Base-by-base conservation (phyloP, 2,797 vertebrate genomes). In the Acanthurus lineatus region DNA sequence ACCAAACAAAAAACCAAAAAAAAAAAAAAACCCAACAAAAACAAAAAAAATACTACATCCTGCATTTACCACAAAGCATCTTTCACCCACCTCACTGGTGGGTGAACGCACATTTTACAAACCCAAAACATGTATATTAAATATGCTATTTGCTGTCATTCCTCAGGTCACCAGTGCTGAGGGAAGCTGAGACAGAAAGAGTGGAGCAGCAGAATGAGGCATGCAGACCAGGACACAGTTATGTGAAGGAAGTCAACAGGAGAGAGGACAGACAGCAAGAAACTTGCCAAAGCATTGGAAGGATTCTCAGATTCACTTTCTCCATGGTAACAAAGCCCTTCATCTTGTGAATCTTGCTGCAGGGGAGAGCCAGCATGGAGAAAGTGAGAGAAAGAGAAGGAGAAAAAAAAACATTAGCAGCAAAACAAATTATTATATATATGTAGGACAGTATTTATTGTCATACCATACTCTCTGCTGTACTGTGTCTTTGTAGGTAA, bases 311-410 rank as follows among this genome's bases (percentile, higher is more conserved):
- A 93, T 91, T 97, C 96, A 91, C 93, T 95, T 56, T 91, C 92
- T 79, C 70, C 86, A 87, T 96, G 93, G 96, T 94, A 97, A 94
- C 95, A 95, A 94, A 95, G 96, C 90, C 94, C 95, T 90, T 98
- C 97, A 94, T 98, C 97, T 95, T 96, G 96, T 91, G 94, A 92
- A 90, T 98, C 97, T 97, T 97, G 96, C 93, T 93, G 94, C 93
- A 92, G 38, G 65, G 81, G 84, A 86, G 91, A 75, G 90, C 89
- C 94, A 93, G 95, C 90, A 91, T 51, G 73, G 54, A 78, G 79
- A 82, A 59, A 66, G 72, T 53, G 68, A 81, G 48, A 90, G 82
- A 91, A 40, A 92, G 16, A 42, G 15, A 94, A 94, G 81, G 74
- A 95, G 82, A 66, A 52, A 93, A 15, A 76, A 17, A 32, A 32